Evolutionary conservation across 2,888 invertebrate genomes (phyloP).

Genomic region (Drosophila planitibia): DNA sequence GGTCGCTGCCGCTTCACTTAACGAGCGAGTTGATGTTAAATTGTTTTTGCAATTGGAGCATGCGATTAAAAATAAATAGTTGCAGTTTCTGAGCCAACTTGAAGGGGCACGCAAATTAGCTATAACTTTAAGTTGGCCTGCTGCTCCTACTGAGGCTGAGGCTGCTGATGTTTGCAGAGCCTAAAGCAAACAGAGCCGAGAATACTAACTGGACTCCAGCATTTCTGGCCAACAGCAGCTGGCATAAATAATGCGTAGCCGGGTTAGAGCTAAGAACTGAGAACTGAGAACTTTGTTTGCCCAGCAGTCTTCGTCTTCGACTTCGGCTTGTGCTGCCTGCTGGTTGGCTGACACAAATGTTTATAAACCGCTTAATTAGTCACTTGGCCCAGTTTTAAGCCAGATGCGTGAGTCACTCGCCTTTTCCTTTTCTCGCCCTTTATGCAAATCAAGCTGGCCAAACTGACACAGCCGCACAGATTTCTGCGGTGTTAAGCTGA

Average conservation of each 20-base stretch:
- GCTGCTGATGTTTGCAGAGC: conserved; percentile 32
- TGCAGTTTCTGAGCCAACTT: conserved; percentile 55
- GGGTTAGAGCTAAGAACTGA: conserved; percentile 27
- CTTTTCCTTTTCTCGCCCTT: conserved; percentile 23
- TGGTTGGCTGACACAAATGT: conserved; percentile 74
- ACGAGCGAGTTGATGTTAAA: conserved; percentile 80
- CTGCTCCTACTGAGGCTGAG: background rate
- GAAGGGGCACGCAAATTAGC: conserved; percentile 70
- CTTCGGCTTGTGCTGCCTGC: conserved; percentile 15
- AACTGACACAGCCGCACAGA: conserved; percentile 77
- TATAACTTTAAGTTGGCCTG: conserved; percentile 56
- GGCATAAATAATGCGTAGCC: conserved; percentile 65
- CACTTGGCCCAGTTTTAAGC: conserved; percentile 75
- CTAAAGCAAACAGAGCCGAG: conserved; percentile 41
- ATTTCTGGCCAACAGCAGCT: conserved; percentile 44
- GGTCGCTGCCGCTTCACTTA: conserved; percentile 71
- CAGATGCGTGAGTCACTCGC: conserved; percentile 33
- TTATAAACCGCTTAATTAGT: conserved; percentile 82
- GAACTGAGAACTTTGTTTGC: conserved; percentile 53
- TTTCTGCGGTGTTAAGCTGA: conserved; percentile 75
- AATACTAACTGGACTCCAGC: background rate
- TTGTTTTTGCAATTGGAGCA: conserved; percentile 82
- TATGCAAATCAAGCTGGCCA: conserved; percentile 77
- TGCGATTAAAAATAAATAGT: conserved; percentile 79
- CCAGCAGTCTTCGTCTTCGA: conserved; percentile 25